Evolutionary conservation across 2,888 invertebrate species (phyloP).

Genomic region (Parnassius orleans): DNA sequence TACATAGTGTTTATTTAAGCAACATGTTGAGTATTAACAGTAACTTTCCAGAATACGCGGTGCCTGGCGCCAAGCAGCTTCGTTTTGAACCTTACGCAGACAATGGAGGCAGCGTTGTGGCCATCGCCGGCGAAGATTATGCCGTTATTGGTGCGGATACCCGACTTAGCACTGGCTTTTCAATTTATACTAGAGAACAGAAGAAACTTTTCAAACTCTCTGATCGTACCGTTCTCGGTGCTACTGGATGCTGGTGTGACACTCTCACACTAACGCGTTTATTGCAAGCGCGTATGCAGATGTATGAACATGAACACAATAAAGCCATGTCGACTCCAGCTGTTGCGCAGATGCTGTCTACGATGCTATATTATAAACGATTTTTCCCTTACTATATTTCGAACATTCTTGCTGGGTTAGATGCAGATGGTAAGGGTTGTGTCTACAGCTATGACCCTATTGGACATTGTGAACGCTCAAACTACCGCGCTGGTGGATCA

Average conservation of each 20-base stretch:
- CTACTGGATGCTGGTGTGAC: constrained; percentile 99
- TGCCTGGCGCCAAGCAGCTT: constrained; percentile 76
- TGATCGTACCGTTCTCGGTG: constrained; percentile 92
- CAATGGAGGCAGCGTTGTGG: constrained; percentile 92
- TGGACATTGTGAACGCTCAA: constrained; percentile 94
- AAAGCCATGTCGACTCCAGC: constrained; percentile 96
- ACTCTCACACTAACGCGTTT: constrained; percentile 93
- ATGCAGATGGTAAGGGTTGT: constrained; percentile 95
- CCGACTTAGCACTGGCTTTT: constrained; percentile 93
- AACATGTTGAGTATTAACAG: constrained; percentile 60
- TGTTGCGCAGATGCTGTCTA: constrained; percentile 97
- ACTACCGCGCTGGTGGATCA: constrained; percentile 94
- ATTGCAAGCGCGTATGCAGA: constrained; percentile 93
- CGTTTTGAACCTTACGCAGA: constrained; percentile 78
- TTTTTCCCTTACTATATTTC: constrained; percentile 99
- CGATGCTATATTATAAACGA: constrained; percentile 96
- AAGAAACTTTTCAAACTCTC: constrained; percentile 93
- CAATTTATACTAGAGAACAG: constrained; percentile 93
- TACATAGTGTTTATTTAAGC: constrained; percentile 7
- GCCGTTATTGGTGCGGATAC: constrained; percentile 97
- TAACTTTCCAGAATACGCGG: constrained; percentile 71
- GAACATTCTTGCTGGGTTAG: constrained; percentile 96
- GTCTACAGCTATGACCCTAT: constrained; percentile 99
- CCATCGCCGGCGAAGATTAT: constrained; percentile 97
- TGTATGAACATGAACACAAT: constrained; percentile 97